A percentile compares a stretch with the other conserved stretches of the same genome.
These are phyloP conservation scores for Dryobates pubescens DNA, from an alignment of 2,797 vertebrate genomes.

Conservation along the genomic window DNA sequence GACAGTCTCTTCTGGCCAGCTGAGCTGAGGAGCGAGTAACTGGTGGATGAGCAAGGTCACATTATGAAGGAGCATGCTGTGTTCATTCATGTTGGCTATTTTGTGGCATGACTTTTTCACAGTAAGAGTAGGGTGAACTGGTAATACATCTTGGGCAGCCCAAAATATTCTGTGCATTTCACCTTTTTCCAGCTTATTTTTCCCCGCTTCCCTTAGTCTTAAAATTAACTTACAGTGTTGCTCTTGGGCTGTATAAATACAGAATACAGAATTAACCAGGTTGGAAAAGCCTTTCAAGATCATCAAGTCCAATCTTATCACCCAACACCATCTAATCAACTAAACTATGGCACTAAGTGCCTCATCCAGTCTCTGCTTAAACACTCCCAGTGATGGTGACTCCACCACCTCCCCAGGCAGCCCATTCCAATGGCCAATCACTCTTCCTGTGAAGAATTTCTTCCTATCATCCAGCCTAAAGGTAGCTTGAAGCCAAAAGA, in stretches of 20 bases:
- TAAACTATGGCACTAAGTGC: too few relatives aligned
- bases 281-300: too few relatives aligned
- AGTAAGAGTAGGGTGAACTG: background rate
- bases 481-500: background rate
- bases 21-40: background rate
- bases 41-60: background rate
- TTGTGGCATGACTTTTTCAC: background rate
- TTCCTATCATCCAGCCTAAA: background rate
- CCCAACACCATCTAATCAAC: too few relatives aligned
- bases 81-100: background rate
- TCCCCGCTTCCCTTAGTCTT: background rate
- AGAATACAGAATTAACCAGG: too few relatives aligned
- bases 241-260: background rate
- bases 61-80: background rate
- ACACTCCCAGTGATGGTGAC: too few relatives aligned
- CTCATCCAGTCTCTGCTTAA: too few relatives aligned
- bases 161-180: background rate
- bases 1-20: background rate
- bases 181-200: background rate
- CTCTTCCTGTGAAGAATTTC: too few relatives aligned
- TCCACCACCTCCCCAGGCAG: too few relatives aligned
- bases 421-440: too few relatives aligned
- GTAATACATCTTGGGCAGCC: background rate
- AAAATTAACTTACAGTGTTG: background rate
- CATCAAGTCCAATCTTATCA: too few relatives aligned